Conservation (phyloP, 2,113 vertebrate genomes). For the Engystomops pustulosus region DNA sequence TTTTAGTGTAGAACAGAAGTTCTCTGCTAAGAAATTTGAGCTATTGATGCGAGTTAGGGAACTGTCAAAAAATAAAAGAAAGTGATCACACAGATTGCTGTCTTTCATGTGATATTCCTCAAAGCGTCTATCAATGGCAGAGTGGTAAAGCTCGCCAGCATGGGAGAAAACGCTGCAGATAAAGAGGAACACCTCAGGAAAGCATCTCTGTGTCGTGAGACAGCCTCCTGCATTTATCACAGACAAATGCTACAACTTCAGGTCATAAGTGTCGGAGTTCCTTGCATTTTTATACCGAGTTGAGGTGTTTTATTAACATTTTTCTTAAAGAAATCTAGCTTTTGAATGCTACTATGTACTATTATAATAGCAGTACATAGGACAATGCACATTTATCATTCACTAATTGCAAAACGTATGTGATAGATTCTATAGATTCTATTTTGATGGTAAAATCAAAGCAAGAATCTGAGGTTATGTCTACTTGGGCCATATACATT, state of each 20-base stretch:
- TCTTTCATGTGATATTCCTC: constrained; percentile 5
- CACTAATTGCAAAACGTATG: too few relatives aligned
- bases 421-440: too few relatives aligned
- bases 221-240: constrained; percentile 10
- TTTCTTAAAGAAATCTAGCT: too few relatives aligned
- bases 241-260: not conserved
- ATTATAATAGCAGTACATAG: too few relatives aligned
- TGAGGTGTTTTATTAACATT: not conserved
- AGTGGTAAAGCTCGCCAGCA: not conserved
- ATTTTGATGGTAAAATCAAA: too few relatives aligned
- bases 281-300: not conserved
- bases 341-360: too few relatives aligned
- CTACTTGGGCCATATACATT: too few relatives aligned
- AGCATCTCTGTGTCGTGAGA: not conserved
- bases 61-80: not conserved
- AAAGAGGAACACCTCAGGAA: not conserved
- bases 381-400: too few relatives aligned
- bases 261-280: not conserved
- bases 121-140: constrained; percentile 4
- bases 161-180: not conserved
- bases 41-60: constrained; percentile 15
- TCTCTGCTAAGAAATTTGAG: constrained; percentile 2
- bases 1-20: constrained; percentile 11
- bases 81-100: not conserved
- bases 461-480: too few relatives aligned